phyloP scores from a whole-genome alignment of 1,140 invertebrate genomes.

The Physella acuta region DNA sequence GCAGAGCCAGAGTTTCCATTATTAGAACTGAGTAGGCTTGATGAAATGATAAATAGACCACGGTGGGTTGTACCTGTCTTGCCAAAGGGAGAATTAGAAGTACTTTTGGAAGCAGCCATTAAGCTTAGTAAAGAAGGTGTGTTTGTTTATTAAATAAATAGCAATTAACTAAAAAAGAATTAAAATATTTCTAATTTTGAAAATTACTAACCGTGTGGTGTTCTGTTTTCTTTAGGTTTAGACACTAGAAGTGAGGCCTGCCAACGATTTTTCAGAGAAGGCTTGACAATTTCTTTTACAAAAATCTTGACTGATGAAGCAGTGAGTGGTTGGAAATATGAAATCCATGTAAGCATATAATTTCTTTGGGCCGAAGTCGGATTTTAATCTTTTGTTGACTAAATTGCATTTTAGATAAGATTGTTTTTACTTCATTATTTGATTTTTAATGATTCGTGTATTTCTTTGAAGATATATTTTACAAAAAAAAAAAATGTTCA shows the following conservation, averaged over 20 bases:
- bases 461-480: too few species aligned
- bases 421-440: too few species aligned
- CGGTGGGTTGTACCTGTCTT: slow-evolving; percentile 96
- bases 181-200: not conserved
- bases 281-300: slow-evolving; percentile 90
- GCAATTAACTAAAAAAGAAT: not conserved
- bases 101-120: slow-evolving; percentile 85
- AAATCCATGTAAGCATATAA: slow-evolving; percentile 77
- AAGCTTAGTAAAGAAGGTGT: slow-evolving; percentile 78
- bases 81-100: slow-evolving; percentile 92
- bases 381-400: too few species aligned
- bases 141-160: slow-evolving; percentile 47
- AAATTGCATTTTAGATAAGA: too few species aligned
- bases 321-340: slow-evolving; percentile 94
- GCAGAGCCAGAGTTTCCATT: slow-evolving; percentile 79
- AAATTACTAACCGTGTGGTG: slow-evolving; percentile 6
- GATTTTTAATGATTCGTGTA: too few species aligned
- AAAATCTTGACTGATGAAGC: slow-evolving; percentile 98
- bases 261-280: slow-evolving; percentile 93
- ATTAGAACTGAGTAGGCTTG: slow-evolving; percentile 80
- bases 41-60: slow-evolving; percentile 86
- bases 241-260: slow-evolving; percentile 88
- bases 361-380: too few species aligned
- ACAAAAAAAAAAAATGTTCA: too few species aligned
- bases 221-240: slow-evolving; percentile 66